These are phyloP conservation scores for Lasioglossum morio DNA, from an alignment of 2,888 invertebrate species.

Conservation along the genomic window DNA sequence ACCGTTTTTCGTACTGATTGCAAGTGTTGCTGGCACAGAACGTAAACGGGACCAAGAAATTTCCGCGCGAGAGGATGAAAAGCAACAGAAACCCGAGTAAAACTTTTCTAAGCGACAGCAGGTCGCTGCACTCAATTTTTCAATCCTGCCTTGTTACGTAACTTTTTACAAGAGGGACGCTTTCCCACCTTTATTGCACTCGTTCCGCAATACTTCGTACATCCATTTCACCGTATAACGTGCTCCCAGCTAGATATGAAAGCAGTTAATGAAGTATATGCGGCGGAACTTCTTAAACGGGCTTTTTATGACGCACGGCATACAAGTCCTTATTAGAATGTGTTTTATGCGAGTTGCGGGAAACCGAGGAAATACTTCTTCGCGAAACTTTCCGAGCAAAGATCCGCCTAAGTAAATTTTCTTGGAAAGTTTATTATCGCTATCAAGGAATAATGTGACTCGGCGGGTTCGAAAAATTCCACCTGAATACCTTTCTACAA, in stretches of 20 bases:
- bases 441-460: not conserved
- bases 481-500: not conserved
- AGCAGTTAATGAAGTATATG: slow-evolving; percentile 40
- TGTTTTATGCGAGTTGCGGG: not conserved
- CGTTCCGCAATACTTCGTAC: slow-evolving; percentile 27
- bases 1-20: not conserved
- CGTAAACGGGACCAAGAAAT: slow-evolving; percentile 15
- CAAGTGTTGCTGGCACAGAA: not conserved
- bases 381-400: not conserved
- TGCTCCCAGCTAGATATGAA: slow-evolving; percentile 2
- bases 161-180: slow-evolving; percentile 45
- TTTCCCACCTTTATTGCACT: slow-evolving; percentile 32
- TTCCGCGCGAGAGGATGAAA: slow-evolving; percentile 10
- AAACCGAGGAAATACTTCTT: not conserved
- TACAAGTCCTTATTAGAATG: slow-evolving; percentile 8
- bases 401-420: not conserved
- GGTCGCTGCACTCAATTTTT: slow-evolving; percentile 20
- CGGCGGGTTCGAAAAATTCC: not conserved
- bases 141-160: slow-evolving; percentile 46
- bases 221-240: slow-evolving; percentile 20
- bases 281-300: slow-evolving; percentile 13
- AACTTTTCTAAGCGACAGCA: slow-evolving; percentile 41
- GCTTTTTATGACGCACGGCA: not conserved
- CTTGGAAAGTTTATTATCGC: not conserved
- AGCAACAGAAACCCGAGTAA: not conserved